phyloP scores from a whole-genome alignment of 23 tunicate species.

The Pegea sp. region DNA sequence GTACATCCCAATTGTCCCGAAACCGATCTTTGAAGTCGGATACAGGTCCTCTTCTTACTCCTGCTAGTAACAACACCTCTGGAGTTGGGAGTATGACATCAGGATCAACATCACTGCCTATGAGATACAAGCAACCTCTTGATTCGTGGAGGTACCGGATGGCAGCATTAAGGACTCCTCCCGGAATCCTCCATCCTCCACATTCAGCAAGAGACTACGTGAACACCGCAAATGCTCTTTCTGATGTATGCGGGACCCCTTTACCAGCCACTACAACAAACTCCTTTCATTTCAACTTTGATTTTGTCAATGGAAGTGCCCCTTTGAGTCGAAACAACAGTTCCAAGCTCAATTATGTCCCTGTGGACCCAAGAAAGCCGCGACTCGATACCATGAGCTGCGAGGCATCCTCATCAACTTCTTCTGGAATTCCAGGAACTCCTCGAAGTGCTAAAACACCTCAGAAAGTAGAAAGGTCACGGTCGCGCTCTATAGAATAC shows the following conservation, averaged over 20 bases:
- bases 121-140: constrained; percentile 2
- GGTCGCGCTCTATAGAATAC: constrained; percentile 36
- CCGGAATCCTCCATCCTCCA: constrained; percentile 10
- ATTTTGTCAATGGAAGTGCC: constrained; percentile 16
- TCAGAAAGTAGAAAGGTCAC: constrained; percentile 13
- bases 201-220: constrained; percentile 56
- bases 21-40: constrained; percentile 44
- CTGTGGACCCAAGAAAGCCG: constrained; percentile 5
- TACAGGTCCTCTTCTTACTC: constrained; percentile 59
- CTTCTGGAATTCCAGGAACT: constrained; percentile 87
- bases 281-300: constrained; percentile 45
- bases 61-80: constrained; percentile 68
- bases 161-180: constrained; percentile 6
- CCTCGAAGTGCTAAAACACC: constrained; percentile 76
- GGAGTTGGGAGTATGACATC: constrained; percentile 61
- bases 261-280: constrained; percentile 70
- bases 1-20: constrained; percentile 3
- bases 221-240: constrained; percentile 57
- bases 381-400: not conserved
- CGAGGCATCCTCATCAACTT: constrained; percentile 61
- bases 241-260: constrained; percentile 80
- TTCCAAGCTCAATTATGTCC: constrained; percentile 22
- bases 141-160: constrained; percentile 48
- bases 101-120: constrained; percentile 16
- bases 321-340: constrained; percentile 6